Base-by-base conservation (phyloP, 2,797 vertebrate genomes). In the Lagodon rhomboides region DNA sequence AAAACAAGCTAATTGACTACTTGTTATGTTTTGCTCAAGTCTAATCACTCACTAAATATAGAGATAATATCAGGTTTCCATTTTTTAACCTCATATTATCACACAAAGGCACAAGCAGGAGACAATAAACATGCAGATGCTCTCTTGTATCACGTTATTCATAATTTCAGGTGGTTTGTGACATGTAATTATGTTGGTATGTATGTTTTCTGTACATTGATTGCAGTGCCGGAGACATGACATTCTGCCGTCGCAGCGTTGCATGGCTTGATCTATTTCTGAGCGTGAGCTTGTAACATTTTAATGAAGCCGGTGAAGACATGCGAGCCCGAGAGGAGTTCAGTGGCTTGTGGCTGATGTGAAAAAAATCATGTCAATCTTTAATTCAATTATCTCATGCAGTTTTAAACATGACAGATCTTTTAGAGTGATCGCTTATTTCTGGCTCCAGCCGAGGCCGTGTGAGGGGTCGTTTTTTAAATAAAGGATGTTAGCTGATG, bases 271-370 rank as follows among this genome's bases (percentile, higher is more conserved):
- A 62, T 60, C 3, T 38, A 66, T 50, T 50, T 47, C 68, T 49
- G 72, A 50, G 46, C 22, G 18, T 62, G 46, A 51, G 65, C 69
- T n/a, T 71, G 75, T 50, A 67, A 72, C 67, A 51, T 71, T 87
- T 80, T 89, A 89, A 88, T 84, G 83, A 89, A 62, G 74, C 44
- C 27, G 5, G 66, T 23, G 27, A 61, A 62, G 64, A 60, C n/a
- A 12, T 3, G 18, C 3, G 27, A 59, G 62, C 68, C 50, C 1
- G 60, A 53, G 68, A 78, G 4, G 5, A 47, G 75, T 23, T 79
- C 69, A 51, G 43, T 23, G 71, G 64, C 73, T 73, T 46, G 62
- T 25, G 70, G 49, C 69, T 73, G 77, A 81, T 51, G 25, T 30
- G 68, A 74, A 58, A 79, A 79, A 73, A 38, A 73, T 66, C 3